Evolutionary conservation across 1,140 invertebrate species (phyloP).

Genomic region (Aradophagus sp.): DNA sequence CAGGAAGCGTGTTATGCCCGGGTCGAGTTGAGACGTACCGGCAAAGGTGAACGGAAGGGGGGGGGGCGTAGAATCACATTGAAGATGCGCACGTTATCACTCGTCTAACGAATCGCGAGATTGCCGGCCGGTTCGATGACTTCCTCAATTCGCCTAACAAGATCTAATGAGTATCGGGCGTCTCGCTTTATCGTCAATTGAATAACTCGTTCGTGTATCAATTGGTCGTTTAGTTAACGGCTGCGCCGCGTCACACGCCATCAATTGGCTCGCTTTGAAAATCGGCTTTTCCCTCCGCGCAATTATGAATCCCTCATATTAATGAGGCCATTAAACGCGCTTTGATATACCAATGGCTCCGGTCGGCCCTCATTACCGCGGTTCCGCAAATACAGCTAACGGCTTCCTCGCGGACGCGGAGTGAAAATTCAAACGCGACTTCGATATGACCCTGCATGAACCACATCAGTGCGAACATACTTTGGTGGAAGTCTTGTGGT

Average conservation of each 20-base stretch:
- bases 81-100: slow-evolving; percentile 46
- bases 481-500: too few relatives aligned
- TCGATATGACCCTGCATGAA: too few relatives aligned
- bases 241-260: slow-evolving; percentile 27
- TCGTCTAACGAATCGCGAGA: slow-evolving; percentile 47
- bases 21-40: slow-evolving; percentile 54
- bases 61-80: slow-evolving; percentile 6
- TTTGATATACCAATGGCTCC: slow-evolving; percentile 7
- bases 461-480: too few relatives aligned
- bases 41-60: too few relatives aligned
- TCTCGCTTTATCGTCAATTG: slow-evolving; percentile 42
- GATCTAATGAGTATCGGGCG: slow-evolving; percentile 36
- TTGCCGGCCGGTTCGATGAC: slow-evolving; percentile 44
- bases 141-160: slow-evolving; percentile 56
- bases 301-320: slow-evolving; percentile 34
- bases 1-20: slow-evolving; percentile 60
- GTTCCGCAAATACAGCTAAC: too few relatives aligned
- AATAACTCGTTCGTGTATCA: slow-evolving; percentile 37
- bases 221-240: slow-evolving; percentile 43
- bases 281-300: neutral
- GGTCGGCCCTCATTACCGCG: too few relatives aligned
- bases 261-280: slow-evolving; percentile 28
- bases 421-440: too few relatives aligned
- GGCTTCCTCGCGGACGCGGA: too few relatives aligned
- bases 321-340: slow-evolving; percentile 25